Evolutionary conservation across 2,888 invertebrate genomes (phyloP).

Genomic region (Zele albiditarsus): DNA sequence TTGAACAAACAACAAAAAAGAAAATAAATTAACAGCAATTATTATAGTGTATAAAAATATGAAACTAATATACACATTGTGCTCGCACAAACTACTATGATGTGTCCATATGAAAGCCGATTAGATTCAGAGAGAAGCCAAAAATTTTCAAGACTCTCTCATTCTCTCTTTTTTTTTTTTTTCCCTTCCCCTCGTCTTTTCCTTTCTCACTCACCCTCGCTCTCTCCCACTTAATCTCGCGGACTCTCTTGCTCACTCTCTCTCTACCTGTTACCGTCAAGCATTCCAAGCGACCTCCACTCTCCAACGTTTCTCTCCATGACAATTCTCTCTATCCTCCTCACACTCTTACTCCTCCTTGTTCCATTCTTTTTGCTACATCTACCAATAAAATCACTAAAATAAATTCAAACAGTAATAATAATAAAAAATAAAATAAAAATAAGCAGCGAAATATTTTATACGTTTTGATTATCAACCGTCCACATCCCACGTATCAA

Average conservation of each 20-base stretch:
- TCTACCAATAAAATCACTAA: not conserved
- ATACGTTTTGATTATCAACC: too few species aligned
- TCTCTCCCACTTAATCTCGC: constrained; percentile 12
- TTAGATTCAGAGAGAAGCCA: constrained; percentile 20
- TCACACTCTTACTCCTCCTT: not conserved
- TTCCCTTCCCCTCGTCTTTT: constrained; percentile 21
- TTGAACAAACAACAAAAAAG: too few species aligned
- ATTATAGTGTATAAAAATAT: too few species aligned
- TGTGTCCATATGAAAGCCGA: not conserved
- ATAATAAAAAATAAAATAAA: too few species aligned
- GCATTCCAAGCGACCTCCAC: constrained; percentile 53
- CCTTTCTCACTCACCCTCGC: constrained; percentile 29
- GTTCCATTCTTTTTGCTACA: not conserved
- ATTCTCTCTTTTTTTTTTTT: constrained; percentile 32
- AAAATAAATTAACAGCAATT: too few species aligned
- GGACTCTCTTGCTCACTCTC: constrained; percentile 25
- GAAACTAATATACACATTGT: too few species aligned
- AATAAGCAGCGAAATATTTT: too few species aligned
- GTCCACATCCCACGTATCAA: too few species aligned
- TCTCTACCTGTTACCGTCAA: constrained; percentile 52
- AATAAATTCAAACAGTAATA: not conserved
- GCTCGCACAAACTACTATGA: not conserved
- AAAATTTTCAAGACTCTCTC: constrained; percentile 24
- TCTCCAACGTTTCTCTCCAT: constrained; percentile 46
- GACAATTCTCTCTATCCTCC: constrained; percentile 23